A percentile compares a stretch with the other conserved stretches of the same genome.
Evolutionary conservation across 2,888 invertebrate genomes (phyloP).

Genomic region (Drosophila nr. medialis): DNA sequence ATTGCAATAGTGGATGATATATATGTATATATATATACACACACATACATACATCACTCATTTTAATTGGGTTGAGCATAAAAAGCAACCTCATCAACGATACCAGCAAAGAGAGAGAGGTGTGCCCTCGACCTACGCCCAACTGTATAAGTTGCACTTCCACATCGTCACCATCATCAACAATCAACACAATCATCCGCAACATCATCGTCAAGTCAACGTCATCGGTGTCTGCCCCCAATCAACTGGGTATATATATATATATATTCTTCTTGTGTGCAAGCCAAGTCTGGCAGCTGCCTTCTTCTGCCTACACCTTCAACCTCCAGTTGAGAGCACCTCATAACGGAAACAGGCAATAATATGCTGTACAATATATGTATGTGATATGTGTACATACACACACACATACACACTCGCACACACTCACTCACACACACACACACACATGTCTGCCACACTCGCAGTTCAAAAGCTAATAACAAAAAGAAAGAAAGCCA

Average conservation of each 20-base stretch:
- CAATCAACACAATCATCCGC: constrained; percentile 6
- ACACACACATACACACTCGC: too few relatives aligned
- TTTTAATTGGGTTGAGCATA: constrained; percentile 49
- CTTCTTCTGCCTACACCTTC: constrained; percentile 41
- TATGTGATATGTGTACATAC: background rate
- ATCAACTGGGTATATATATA: constrained; percentile 32
- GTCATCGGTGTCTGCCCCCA: constrained; percentile 45
- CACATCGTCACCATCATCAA: constrained; percentile 11
- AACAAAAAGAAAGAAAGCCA: constrained; percentile 22
- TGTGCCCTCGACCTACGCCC: constrained; percentile 57
- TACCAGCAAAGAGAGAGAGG: constrained; percentile 27
- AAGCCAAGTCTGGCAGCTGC: constrained; percentile 9
- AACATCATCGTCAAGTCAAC: constrained; percentile 22
- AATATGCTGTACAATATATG: constrained; percentile 22
- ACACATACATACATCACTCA: constrained; percentile 29
- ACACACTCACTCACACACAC: background rate
- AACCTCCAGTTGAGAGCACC: constrained; percentile 36
- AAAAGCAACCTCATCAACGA: constrained; percentile 14
- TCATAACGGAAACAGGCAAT: constrained; percentile 57
- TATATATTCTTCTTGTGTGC: constrained; percentile 14
- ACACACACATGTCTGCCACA: background rate
- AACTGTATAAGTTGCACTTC: constrained; percentile 26
- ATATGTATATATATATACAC: background rate
- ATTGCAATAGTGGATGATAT: constrained; percentile 27
- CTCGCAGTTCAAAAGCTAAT: constrained; percentile 41